Percentiles rank a stretch among this genome's conserved stretches.
Evolutionary conservation across 2,113 vertebrate species (phyloP).

Genomic region (Steatornis caripensis): DNA sequence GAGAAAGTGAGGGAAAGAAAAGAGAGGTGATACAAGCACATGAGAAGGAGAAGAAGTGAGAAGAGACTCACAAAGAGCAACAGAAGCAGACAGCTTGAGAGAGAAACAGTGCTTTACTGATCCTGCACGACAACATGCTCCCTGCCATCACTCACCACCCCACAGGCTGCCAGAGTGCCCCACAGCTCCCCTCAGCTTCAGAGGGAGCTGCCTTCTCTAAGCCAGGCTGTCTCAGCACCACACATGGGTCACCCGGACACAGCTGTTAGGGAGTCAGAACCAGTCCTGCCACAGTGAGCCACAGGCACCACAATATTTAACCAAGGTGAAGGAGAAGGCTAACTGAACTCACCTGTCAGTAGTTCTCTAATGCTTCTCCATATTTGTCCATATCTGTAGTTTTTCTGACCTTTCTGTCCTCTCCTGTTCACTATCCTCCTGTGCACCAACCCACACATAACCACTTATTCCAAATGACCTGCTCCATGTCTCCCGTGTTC

Average conservation of each 20-base stretch:
- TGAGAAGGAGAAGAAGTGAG: background rate
- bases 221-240: background rate
- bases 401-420: background rate
- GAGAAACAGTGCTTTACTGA: background rate
- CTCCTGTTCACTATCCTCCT: background rate
- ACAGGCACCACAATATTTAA: background rate
- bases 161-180: background rate
- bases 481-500: background rate
- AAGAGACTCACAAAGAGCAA: constrained; percentile 30
- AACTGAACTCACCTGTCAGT: background rate
- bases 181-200: background rate
- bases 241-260: background rate
- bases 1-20: background rate
- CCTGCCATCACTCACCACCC: constrained; percentile 19
- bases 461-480: background rate
- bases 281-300: background rate
- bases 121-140: background rate
- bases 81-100: constrained; percentile 12
- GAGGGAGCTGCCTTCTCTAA: background rate
- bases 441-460: background rate
- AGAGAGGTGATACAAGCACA: constrained; percentile 3
- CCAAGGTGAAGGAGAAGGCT: background rate
- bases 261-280: background rate
- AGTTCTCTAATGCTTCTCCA: background rate
- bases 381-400: background rate